These are phyloP conservation scores for Raja brachyura DNA, from an alignment of 2,113 vertebrate genomes.

Conservation along the genomic window DNA sequence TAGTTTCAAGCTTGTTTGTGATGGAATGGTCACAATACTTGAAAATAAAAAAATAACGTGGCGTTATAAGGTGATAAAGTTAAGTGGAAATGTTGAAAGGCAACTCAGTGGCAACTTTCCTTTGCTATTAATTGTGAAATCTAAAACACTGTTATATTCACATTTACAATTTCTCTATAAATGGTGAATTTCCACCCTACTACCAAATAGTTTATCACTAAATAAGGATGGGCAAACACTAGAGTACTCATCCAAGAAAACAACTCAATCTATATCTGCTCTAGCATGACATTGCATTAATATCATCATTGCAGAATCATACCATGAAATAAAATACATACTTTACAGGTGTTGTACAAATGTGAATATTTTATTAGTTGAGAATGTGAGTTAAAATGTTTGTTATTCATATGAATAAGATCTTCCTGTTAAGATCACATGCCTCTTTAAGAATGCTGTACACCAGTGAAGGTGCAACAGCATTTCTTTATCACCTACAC, in stretches of 20 bases:
- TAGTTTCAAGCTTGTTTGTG: not conserved
- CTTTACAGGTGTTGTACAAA: not conserved
- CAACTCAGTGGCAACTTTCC: not conserved
- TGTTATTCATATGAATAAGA: not conserved
- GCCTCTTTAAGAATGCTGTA: not conserved
- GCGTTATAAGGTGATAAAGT: not conserved
- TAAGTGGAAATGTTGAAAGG: not conserved
- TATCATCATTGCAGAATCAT: not conserved
- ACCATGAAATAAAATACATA: not conserved
- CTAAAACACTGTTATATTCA: not conserved
- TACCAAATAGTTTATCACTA: not conserved
- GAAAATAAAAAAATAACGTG: not conserved
- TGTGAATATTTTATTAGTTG: not conserved
- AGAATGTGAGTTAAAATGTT: not conserved
- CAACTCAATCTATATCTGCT: not conserved
- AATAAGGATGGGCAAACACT: not conserved
- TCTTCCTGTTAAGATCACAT: not conserved
- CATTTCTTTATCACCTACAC: not conserved
- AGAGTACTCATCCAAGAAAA: not conserved
- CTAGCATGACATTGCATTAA: not conserved
- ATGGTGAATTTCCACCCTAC: not conserved
- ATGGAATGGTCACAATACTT: not conserved
- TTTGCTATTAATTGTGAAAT: not conserved
- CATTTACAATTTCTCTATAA: not conserved
- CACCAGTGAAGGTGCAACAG: not conserved